Percentiles rank a stretch among this genome's conserved stretches.
Evolutionary conservation across 2,888 invertebrate genomes (phyloP).

Genomic region (Drosophila paramelanica): DNA sequence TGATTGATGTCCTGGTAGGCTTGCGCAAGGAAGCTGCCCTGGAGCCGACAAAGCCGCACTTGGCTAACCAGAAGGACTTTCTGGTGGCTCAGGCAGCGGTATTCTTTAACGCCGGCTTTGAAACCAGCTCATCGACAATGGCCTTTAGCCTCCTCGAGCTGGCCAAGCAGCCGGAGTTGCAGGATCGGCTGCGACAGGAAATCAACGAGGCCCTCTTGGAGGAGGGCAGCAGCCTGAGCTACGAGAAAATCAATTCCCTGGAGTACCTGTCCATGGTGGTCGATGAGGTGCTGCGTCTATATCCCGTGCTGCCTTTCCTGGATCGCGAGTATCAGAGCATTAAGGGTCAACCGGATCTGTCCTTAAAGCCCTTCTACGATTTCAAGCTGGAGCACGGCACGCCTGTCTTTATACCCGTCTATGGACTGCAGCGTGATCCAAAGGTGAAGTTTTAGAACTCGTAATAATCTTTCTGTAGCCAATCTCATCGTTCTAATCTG

Average conservation of each 20-base stretch:
- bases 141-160: slow-evolving; percentile 84
- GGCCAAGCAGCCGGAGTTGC: slow-evolving; percentile 84
- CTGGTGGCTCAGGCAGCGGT: slow-evolving; percentile 83
- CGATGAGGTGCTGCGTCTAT: slow-evolving; percentile 83
- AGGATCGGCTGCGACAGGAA: slow-evolving; percentile 84
- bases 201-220: slow-evolving; percentile 82
- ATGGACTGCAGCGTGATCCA: slow-evolving; percentile 82
- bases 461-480: too few species aligned
- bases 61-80: slow-evolving; percentile 71
- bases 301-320: slow-evolving; percentile 83
- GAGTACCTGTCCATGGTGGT: slow-evolving; percentile 85
- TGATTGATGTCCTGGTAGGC: slow-evolving; percentile 86
- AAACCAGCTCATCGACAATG: slow-evolving; percentile 84
- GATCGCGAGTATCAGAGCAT: slow-evolving; percentile 80
- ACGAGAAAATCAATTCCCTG: slow-evolving; percentile 84
- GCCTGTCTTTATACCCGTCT: slow-evolving; percentile 82
- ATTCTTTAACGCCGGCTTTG: slow-evolving; percentile 84
- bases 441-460: slow-evolving; percentile 63
- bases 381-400: slow-evolving; percentile 77
- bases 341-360: slow-evolving; percentile 60
- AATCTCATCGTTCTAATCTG: not conserved
- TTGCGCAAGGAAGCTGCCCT: slow-evolving; percentile 79
- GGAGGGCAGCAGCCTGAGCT: slow-evolving; percentile 83
- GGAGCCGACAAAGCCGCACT: slow-evolving; percentile 53
- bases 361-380: slow-evolving; percentile 80